These are phyloP conservation scores for Netta rufina DNA, from an alignment of 2,797 vertebrate species.

Conservation along the genomic window DNA sequence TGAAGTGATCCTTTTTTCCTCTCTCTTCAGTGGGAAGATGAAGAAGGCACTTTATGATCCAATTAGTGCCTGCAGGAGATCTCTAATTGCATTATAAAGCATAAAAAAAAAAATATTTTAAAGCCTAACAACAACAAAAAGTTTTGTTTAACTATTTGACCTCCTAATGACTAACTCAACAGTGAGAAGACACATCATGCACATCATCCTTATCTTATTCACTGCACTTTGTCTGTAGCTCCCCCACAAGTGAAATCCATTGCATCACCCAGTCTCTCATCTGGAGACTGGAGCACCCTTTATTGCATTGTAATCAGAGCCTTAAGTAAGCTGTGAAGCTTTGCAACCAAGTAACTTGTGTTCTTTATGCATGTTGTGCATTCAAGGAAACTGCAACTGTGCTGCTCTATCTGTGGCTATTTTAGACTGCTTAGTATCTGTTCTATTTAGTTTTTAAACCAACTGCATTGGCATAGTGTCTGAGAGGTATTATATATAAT, in stretches of 20 bases:
- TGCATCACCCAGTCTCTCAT: not conserved
- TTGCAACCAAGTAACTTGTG: fast-evolving
- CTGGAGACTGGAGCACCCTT: not conserved
- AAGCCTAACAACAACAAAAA: not conserved
- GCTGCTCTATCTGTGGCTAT: not conserved
- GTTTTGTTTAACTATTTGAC: conserved; percentile 18
- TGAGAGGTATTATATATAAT: conserved; percentile 17
- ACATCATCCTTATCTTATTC: not conserved
- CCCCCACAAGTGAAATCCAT: not conserved
- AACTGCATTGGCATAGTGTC: not conserved
- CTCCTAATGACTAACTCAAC: not conserved
- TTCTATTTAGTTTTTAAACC: not conserved
- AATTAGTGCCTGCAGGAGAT: conserved; percentile 70
- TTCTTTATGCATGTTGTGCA: fast-evolving
- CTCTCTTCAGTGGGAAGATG: conserved; percentile 60
- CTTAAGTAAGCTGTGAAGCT: not conserved
- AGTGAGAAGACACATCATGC: not conserved
- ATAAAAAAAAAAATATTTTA: conserved; percentile 29
- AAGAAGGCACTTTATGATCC: conserved; percentile 72
- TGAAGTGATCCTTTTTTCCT: conserved; percentile 63
- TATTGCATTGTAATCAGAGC: not conserved
- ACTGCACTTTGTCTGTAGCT: not conserved
- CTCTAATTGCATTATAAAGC: conserved; percentile 72
- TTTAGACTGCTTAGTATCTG: not conserved
- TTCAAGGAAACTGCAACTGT: not conserved